Conservation (phyloP, 1,140 invertebrate species). For the Phthorimaea operculella region DNA sequence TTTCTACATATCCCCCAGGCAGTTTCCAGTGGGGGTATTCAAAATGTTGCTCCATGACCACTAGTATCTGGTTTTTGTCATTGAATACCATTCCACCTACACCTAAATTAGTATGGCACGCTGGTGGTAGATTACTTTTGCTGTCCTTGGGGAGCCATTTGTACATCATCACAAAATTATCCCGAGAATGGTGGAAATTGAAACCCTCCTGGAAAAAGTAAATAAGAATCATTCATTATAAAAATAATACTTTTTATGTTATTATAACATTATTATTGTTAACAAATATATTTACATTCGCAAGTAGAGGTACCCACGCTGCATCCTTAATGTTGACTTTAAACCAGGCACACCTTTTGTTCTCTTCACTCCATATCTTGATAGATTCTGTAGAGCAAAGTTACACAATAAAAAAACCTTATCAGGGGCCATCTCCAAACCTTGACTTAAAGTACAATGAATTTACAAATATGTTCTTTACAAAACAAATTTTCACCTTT, state of each 20-base stretch:
- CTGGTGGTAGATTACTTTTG: constrained; percentile 76
- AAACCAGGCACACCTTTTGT: constrained; percentile 85
- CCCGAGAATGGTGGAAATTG: constrained; percentile 86
- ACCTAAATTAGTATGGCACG: constrained; percentile 88
- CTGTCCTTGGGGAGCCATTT: constrained; percentile 78
- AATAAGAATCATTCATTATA: too few relatives aligned
- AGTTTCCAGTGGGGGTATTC: constrained; percentile 82
- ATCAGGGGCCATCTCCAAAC: background rate
- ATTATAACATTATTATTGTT: background rate
- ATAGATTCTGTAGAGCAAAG: constrained; percentile 73
- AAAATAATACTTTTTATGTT: too few relatives aligned
- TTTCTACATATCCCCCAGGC: constrained; percentile 92
- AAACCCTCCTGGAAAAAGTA: constrained; percentile 76
- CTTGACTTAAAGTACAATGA: background rate
- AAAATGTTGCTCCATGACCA: constrained; percentile 80
- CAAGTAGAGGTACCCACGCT: constrained; percentile 81
- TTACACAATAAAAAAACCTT: background rate
- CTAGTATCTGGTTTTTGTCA: constrained; percentile 80
- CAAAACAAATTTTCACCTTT: too few relatives aligned
- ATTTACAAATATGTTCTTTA: too few relatives aligned
- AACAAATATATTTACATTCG: constrained; percentile 24
- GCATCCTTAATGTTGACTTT: constrained; percentile 76
- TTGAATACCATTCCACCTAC: constrained; percentile 89
- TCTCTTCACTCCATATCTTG: constrained; percentile 73
- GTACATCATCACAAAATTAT: constrained; percentile 82